Base-by-base conservation (phyloP, 30 jellyfish, hydroid and myxozoan genomes). In the Hydractinia echinata region DNA sequence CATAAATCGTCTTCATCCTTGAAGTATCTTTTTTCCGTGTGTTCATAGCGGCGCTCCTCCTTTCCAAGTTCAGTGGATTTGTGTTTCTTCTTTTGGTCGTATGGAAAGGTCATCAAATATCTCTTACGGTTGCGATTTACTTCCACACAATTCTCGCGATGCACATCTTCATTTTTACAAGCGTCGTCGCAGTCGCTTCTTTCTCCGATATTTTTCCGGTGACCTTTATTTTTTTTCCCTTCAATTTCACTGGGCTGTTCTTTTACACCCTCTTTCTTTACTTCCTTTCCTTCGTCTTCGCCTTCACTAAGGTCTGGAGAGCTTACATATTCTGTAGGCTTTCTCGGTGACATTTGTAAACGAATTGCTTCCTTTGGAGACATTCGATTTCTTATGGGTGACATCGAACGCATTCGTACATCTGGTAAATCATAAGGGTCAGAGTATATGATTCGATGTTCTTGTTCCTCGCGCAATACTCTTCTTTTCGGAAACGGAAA, bases 51-150 rank as follows among this genome's bases (percentile, higher is more conserved):
- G 16, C 54, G 69, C 6, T 74, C 83, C 21, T 49, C 83, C 15
- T 48, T 58, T 10, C 14, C 20, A 48, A 44, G 69, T 14, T 11
- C 21, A 4, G 66, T 5, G 10, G 83, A 48, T 10, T 74, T 74
- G 81, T 49, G 18, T 16, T 61, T 20, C 15, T 77, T 66, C 60
- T 55, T 56, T 54, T 77, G 85, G 49, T 77, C 85, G 39, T 77
- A 77, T 7, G 85, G 85, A n/a, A 77, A 77, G 50, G 79, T 77
- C 85, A 77, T 77, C 55, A 58, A 6, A 58, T 9, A 77, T 8
- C 76, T 79, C 76, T 77, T 77, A 0, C 85, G 85, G 5, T 77
- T 53, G 15, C 81, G 81, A 71, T 30, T 50, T 11, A 20, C 53
- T 51, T 77, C 76, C 53, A 21, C 51, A 39, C 76, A 51, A 5